phyloP scores from a whole-genome alignment of 1,140 invertebrate species.

The Zaprionus camerounensis region DNA sequence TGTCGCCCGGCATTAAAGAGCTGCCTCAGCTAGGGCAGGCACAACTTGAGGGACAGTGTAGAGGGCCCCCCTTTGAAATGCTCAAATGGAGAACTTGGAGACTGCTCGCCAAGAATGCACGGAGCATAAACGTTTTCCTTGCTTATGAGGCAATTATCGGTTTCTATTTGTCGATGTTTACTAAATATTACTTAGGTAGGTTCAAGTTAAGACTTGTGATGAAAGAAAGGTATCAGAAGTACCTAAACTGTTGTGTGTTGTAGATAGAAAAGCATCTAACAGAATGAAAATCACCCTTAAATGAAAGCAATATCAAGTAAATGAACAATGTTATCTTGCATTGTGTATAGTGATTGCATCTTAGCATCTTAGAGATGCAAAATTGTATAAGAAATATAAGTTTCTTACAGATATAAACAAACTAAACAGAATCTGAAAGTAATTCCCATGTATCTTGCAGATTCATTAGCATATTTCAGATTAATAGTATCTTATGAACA shows the following conservation, averaged over 20 bases:
- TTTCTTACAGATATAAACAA: too few species aligned
- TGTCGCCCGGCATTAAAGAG: slow-evolving; percentile 49
- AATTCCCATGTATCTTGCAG: too few species aligned
- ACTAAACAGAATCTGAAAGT: too few species aligned
- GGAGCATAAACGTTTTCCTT: background rate
- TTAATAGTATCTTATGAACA: background rate
- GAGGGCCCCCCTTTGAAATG: background rate
- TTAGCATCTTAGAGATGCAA: too few species aligned
- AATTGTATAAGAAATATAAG: too few species aligned
- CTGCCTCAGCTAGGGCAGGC: slow-evolving; percentile 11
- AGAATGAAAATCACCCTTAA: too few species aligned
- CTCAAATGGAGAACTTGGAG: background rate
- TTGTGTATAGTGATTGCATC: too few species aligned
- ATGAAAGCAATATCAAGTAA: too few species aligned
- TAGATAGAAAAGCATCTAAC: too few species aligned
- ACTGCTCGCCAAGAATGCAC: background rate
- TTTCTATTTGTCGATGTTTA: background rate
- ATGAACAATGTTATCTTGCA: too few species aligned
- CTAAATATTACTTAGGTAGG: background rate
- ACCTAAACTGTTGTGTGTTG: too few species aligned
- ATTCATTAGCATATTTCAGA: background rate
- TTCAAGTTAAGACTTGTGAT: background rate
- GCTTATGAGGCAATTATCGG: slow-evolving; percentile 11
- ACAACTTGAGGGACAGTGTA: background rate
- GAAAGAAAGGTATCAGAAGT: background rate